Percentiles rank a stretch among this genome's conserved stretches.
These are phyloP conservation scores for Bombyx mori DNA, from an alignment of 1,140 invertebrate genomes.

Conservation along the genomic window DNA sequence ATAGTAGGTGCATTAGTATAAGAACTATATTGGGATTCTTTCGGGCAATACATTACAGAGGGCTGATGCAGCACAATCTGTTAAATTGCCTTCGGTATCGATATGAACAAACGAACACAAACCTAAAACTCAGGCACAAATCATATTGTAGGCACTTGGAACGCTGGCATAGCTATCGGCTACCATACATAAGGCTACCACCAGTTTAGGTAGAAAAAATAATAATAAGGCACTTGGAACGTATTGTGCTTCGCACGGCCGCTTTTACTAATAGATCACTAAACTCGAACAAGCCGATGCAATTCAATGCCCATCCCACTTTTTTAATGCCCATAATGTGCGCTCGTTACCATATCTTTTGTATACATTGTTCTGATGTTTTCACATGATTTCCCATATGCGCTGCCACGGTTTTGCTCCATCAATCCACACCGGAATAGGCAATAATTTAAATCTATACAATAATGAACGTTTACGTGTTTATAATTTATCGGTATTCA, in stretches of 20 bases:
- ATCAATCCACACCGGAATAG: slow-evolving; percentile 11
- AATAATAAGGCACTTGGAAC: too few species aligned
- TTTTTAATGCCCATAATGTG: slow-evolving; percentile 29
- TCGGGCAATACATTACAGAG: too few species aligned
- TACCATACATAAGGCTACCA: too few species aligned
- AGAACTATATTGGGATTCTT: too few species aligned
- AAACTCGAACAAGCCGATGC: slow-evolving; percentile 36
- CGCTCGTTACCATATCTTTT: slow-evolving; percentile 22
- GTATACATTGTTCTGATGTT: slow-evolving; percentile 26
- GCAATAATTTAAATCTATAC: background rate
- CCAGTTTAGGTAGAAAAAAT: too few species aligned
- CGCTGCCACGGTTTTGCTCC: slow-evolving; percentile 24
- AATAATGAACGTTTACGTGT: slow-evolving; percentile 1
- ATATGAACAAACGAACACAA: too few species aligned
- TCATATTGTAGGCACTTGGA: too few species aligned
- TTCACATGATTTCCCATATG: slow-evolving; percentile 41
- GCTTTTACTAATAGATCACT: slow-evolving; percentile 28
- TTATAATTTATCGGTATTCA: background rate
- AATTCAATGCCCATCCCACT: slow-evolving; percentile 37
- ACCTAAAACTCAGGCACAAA: too few species aligned
- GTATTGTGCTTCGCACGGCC: slow-evolving; percentile 12
- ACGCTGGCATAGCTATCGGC: too few species aligned
- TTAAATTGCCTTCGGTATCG: too few species aligned
- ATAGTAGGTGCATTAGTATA: too few species aligned
- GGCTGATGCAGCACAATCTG: too few species aligned